phyloP scores from a whole-genome alignment of 2,888 invertebrate genomes.

The Hirtodrosophila alboralis region DNA sequence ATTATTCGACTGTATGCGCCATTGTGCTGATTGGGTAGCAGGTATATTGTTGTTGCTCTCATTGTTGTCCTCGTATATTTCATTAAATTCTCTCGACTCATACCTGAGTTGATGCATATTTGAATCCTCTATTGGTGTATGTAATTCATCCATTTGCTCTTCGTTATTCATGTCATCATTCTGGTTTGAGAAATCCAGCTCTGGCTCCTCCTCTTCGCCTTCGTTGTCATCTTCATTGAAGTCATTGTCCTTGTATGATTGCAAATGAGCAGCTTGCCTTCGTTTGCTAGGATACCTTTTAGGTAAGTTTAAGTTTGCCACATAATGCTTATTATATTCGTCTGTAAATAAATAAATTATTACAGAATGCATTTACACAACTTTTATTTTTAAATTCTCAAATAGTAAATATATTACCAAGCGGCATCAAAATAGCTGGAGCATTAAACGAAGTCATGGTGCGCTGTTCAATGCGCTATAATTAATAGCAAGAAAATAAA shows the following conservation, averaged over 20 bases:
- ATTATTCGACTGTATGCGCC: conserved; percentile 63
- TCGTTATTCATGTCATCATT: conserved; percentile 31
- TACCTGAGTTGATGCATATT: conserved; percentile 36
- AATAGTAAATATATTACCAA: conserved; percentile 24
- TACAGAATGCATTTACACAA: too few species aligned
- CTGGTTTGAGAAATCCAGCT: too few species aligned
- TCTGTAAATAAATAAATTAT: conserved; percentile 47
- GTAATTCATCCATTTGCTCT: conserved; percentile 14
- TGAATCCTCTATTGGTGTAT: conserved; percentile 1
- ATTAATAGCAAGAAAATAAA: too few species aligned
- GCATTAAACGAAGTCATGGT: conserved; percentile 22
- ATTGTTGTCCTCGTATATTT: conserved; percentile 20
- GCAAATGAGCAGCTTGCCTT: conserved; percentile 46
- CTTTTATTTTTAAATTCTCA: neutral
- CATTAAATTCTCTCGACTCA: conserved; percentile 55
- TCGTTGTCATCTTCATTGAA: conserved; percentile 25
- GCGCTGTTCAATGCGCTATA: too few species aligned
- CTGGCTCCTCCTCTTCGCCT: too few species aligned
- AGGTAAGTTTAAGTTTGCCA: conserved; percentile 48
- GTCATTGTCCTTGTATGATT: conserved; percentile 35
- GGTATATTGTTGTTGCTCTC: neutral
- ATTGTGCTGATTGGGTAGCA: conserved; percentile 38
- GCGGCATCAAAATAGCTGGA: conserved; percentile 5
- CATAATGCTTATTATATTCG: conserved; percentile 40
- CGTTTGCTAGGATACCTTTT: conserved; percentile 9